These are phyloP conservation scores for Lasioglossum marginatum DNA, from an alignment of 2,888 invertebrate genomes.

Conservation along the genomic window DNA sequence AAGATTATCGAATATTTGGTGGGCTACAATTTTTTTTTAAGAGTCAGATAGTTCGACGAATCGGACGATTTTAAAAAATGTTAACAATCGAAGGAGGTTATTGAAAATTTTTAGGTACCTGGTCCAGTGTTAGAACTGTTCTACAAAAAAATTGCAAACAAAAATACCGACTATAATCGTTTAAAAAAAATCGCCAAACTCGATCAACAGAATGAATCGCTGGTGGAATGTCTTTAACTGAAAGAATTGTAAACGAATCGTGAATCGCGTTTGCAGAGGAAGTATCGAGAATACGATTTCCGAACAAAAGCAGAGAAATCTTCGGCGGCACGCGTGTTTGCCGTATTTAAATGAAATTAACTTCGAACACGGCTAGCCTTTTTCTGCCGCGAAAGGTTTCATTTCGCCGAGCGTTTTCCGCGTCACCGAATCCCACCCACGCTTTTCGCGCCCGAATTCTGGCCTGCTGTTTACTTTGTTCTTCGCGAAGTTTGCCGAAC, in stretches of 20 bases:
- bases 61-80: too few species aligned
- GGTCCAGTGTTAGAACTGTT: neutral
- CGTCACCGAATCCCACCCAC: neutral
- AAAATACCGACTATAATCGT: neutral
- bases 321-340: neutral
- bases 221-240: neutral
- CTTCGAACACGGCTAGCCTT: slow-evolving; percentile 2
- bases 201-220: neutral
- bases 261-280: neutral
- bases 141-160: neutral
- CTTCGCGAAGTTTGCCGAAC: slow-evolving; percentile 8
- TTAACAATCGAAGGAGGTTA: neutral
- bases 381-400: slow-evolving; percentile 10
- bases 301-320: neutral
- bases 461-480: slow-evolving; percentile 19
- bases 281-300: neutral
- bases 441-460: neutral
- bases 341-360: slow-evolving; percentile 32
- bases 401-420: neutral
- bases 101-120: neutral
- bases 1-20: neutral
- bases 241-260: neutral
- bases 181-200: neutral
- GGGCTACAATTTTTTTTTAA: neutral
- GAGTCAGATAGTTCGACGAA: neutral